Percentiles rank a stretch among this genome's conserved stretches.
Evolutionary conservation across 1,140 invertebrate genomes (phyloP).

Genomic region (Cyclargus thomasi): DNA sequence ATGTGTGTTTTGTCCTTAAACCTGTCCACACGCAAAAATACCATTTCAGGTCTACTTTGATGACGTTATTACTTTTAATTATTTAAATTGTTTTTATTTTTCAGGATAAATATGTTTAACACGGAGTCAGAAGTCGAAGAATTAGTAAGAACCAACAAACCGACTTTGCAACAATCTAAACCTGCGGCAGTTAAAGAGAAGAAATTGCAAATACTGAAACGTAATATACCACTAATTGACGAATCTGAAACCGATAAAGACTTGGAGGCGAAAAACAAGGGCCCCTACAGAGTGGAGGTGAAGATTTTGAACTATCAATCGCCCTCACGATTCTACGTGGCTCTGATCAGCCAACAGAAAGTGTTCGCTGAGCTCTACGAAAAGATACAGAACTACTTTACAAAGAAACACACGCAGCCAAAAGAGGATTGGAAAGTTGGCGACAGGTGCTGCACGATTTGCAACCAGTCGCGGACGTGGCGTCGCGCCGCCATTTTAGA

Average conservation of each 20-base stretch:
- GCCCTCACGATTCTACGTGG: conserved; percentile 75
- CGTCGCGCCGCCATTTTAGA: conserved; percentile 71
- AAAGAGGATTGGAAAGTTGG: conserved; percentile 58
- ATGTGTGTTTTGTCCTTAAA: too few relatives aligned
- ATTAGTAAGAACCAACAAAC: conserved; percentile 42
- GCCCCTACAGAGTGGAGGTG: conserved; percentile 71
- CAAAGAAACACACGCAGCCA: conserved; percentile 31
- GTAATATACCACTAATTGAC: conserved; percentile 20
- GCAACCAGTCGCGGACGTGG: conserved; percentile 67
- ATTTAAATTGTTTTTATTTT: conserved; percentile 21
- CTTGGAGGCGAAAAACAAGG: conserved; percentile 58
- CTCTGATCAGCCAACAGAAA: conserved; percentile 51
- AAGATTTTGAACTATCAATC: conserved; percentile 65
- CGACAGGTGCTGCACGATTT: conserved; percentile 69
- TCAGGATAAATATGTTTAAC: conserved; percentile 51
- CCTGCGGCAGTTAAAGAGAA: conserved; percentile 19
- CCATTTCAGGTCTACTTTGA: too few relatives aligned
- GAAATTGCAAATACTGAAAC: conserved; percentile 31
- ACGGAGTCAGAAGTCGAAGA: conserved; percentile 37
- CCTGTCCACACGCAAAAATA: too few relatives aligned
- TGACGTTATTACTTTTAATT: too few relatives aligned
- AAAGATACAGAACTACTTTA: conserved; percentile 73
- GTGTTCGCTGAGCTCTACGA: conserved; percentile 54
- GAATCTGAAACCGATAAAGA: conserved; percentile 32
- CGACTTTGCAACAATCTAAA: conserved; percentile 30